Evolutionary conservation across 2,797 vertebrate species (phyloP), one percentile per base, ranked within the genome.

Genomic region (Coregonus ussuriensis): DNA sequence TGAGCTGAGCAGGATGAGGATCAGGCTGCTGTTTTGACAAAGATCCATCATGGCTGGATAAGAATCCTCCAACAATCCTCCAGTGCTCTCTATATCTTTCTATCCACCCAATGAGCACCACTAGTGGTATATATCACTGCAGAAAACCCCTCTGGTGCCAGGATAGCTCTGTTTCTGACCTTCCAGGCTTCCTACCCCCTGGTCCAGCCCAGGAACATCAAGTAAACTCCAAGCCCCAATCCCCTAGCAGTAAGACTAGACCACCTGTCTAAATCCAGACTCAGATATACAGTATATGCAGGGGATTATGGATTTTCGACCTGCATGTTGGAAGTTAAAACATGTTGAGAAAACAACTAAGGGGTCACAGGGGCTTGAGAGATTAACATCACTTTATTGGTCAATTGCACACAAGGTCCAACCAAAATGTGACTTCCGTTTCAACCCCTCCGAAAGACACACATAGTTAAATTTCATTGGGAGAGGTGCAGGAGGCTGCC

Each of bases 291-390:
- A n/a, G 52, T 9, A 11, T 65, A 29, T 18, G 9, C 33, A 11
- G 33, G 35, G 33, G 74, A 63, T 31, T 11, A 72, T 71, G 74
- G n/a, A 59, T 81, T 41, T 76, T 82, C 83, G 82, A 76, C 69
- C 77, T 71, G 16, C n/a, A 31, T 2, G 9, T 52, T 79, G 68
- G 77, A 87, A 82, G 82, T 86, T 85, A 80, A 78, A 87, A 86
- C 81, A 80, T 82, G 74, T 79, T 75, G 69, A 76, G 78, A 82
- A 86, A 70, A 71, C 76, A 83, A 66, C 37, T 62, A 18, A 72
- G 13, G 75, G 83, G 79, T 83, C 85, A 85, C 65, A 82, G 82
- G 72, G 31, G 75, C 62, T 41, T 63, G 54, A 25, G 74, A 4
- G 35, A 35, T 35, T 35, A 35, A 35, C 4, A 35, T 35, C 35